Base-by-base conservation (phyloP, 2,113 vertebrate genomes). In the Blennius ocellaris region DNA sequence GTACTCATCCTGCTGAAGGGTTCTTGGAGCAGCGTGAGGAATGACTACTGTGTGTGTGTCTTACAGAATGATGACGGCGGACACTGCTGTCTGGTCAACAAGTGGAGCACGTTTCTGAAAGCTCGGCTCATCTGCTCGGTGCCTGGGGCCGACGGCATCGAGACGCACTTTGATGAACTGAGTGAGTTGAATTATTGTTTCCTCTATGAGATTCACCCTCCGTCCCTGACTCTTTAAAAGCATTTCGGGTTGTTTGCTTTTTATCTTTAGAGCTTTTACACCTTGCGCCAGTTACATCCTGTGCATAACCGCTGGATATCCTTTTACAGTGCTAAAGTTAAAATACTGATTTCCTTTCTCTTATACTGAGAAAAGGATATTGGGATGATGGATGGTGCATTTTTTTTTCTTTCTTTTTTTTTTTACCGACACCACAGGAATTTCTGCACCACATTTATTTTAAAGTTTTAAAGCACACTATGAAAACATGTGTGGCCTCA, bases 61-160 rank as follows among this genome's bases (percentile, higher is more conserved):
- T 61, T 15, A 3, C 89, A 99, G 98, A 99, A 99, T 0, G 98
- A 99, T 0, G 97, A 98, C 0, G 97, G 97, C 0, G 97, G 97
- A 56, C 98, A 99, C 90, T 99, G 98, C 91, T 98, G 97, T 81
- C 93, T 99, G 59, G 98, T 99, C 57, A 99, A 98, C 88, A 99
- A 99, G 84, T 99, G 98, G 98, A 99, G 98, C 92, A 99, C 97
- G 0, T 99, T 99, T 86, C 93, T 99, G 82, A 99, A 99, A 86
- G 97, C 98, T 0, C 94, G 98, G 2, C 96, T 99, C 0, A 97
- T 99, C 87, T 99, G 98, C 89, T 99, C 98, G 0, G 97, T 99
- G 64, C 96, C 97, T 0, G 97, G 96, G 15, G 93, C 94, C 0
- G 97, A 99, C 0, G 98, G 97, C 63, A 97, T 98, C 0, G 98